Percentiles rank a stretch among this genome's conserved stretches.
Conservation (phyloP, 2,797 vertebrate genomes). For the Clarias fuscus region DNA sequence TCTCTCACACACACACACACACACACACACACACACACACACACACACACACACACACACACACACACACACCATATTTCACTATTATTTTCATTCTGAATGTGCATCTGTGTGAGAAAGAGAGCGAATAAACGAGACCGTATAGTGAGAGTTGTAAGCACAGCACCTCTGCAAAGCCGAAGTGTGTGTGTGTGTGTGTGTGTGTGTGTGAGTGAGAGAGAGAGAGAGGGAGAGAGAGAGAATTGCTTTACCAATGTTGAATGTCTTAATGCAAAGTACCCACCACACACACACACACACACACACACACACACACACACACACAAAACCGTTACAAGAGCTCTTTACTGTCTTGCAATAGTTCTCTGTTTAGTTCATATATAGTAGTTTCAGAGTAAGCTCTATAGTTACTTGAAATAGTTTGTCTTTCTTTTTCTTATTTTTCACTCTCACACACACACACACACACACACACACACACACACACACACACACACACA, state of each 20-base stretch:
- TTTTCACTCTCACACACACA: not conserved
- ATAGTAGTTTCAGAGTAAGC: not conserved
- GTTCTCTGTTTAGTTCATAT: not conserved
- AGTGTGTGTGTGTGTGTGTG: not conserved
- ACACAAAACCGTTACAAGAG: not conserved
- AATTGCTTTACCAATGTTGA: not conserved
- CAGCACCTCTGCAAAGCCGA: not conserved
- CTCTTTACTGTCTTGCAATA: not conserved
- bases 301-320: conserved; percentile 1
- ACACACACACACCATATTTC: too few relatives aligned
- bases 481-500: not conserved
- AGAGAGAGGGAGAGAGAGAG: not conserved
- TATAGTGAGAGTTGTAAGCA: not conserved
- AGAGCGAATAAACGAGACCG: not conserved
- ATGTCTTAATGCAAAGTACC: not conserved
- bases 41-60: not conserved
- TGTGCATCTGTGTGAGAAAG: not conserved
- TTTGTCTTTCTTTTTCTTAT: not conserved
- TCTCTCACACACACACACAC: not conserved
- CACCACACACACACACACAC: not conserved
- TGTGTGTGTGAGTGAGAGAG: not conserved
- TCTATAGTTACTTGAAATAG: not conserved
- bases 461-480: accelerated
- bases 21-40: not conserved
- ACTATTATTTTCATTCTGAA: not conserved